Evolutionary conservation across 2,888 invertebrate species (phyloP), one percentile per base, ranked within the genome.

Genomic region (Dione juno): DNA sequence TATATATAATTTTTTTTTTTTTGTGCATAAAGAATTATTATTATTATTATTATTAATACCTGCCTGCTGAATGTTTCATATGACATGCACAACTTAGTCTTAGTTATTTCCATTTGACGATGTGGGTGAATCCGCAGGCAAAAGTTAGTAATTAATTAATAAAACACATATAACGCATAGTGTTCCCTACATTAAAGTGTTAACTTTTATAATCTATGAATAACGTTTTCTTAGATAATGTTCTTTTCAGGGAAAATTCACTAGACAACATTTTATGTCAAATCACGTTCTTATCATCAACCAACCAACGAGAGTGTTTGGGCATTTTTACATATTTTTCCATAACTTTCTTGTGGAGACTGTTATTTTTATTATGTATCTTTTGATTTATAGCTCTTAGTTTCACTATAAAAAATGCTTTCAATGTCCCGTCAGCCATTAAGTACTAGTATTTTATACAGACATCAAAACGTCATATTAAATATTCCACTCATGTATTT

Each of bases 401-500:
- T 50, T 72, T 14, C 19, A 40, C 41, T 67, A 41, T 41, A 66
- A 67, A 57, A 50, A 67, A 37, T 37, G 52, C 45, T 59, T 40
- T 37, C 57, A 70, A 64, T 67, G 52, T 52, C 11, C 37, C 40
- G 43, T 43, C 35, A 45, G 41, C 63, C 57, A 72, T 72, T 70
- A 70, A 58, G 63, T 45, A 10, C 35, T 41, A 40, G 43, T 65
- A 58, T 77, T 80, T 81, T 82, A 83, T 79, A 76, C 79, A 79
- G 79, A 80, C 79, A 84, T 83, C 82, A 79, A 79, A 80, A 82
- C 81, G 78, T 79, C 81, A 83, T 84, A 86, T 84, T 84, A 82
- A 82, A 83, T 81, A 84, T 86, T 84, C 84, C 80, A 74, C 78
- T 81, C 82, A 77, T 86, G 82, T 84, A 83, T 78, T 78, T 80